phyloP scores from a whole-genome alignment of 1,140 invertebrate genomes.

The Araneus ventricosus region DNA sequence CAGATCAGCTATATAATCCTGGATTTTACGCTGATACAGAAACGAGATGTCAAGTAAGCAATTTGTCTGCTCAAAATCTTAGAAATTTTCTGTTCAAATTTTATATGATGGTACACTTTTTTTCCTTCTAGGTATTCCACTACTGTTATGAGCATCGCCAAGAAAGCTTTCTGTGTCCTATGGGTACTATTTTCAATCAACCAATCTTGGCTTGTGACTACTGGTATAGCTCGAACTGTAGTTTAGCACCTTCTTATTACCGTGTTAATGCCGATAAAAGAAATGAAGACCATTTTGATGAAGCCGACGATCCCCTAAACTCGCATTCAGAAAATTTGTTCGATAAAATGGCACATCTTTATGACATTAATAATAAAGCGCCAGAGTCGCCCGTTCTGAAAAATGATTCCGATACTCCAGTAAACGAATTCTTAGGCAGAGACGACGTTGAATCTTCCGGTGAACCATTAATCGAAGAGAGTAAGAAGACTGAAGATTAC shows the following conservation, averaged over 20 bases:
- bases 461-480: neutral
- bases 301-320: neutral
- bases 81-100: neutral
- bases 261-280: neutral
- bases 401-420: neutral
- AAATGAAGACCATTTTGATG: neutral
- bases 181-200: conserved; percentile 94
- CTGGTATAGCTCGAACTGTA: conserved; percentile 73
- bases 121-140: conserved; percentile 83
- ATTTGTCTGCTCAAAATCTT: too few relatives aligned
- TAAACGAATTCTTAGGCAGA: neutral
- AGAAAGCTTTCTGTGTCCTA: conserved; percentile 90
- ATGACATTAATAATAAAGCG: neutral
- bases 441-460: neutral
- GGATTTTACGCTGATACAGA: conserved; percentile 79
- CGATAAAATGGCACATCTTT: conserved; percentile 35
- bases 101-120: too few relatives aligned
- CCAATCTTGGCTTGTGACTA: conserved; percentile 89
- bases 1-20: conserved; percentile 76
- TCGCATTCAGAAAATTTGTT: neutral
- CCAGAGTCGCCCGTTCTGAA: neutral
- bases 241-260: neutral
- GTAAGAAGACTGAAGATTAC: neutral
- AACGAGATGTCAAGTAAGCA: conserved; percentile 75
- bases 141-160: conserved; percentile 90